Evolutionary conservation across 2,113 vertebrate species (phyloP), one percentile per base, ranked within the genome.

Genomic region (Himantopus leucocephalus): DNA sequence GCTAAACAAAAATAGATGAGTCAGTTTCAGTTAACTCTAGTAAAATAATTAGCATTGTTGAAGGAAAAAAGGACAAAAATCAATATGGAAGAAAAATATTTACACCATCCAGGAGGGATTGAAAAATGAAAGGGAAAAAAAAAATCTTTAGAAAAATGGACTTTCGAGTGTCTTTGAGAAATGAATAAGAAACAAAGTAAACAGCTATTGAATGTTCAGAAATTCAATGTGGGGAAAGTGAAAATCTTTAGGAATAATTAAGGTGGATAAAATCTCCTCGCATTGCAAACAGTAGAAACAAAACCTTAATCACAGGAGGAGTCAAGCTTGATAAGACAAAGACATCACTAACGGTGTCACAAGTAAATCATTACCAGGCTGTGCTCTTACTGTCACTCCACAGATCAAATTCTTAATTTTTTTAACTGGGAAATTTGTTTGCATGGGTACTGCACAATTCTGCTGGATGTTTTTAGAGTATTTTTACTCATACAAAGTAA

Each of bases 211-310:
- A 83, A 79, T 80, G 82, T 59, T 97, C 37, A 87, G 85, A 96
- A 97, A 96, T 96, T 96, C 75, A 84, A 39, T 95, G 92, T 94
- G n/a, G 39, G 63, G 89, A 91, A 96, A 85, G 81, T 73, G 80
- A 80, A 96, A 97, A 84, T 97, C 95, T 97, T 94, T 96, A 94
- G 70, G 86, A 95, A 85, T 94, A 88, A 94, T 72, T 93, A 97
- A 75, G 64, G 9, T 87, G 94, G 47, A 83, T 75, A 90, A 96
- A 95, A 72, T 89, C 47, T 76, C 85, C 55, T 92, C 94, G 78
- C 68, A 48, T 63, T 92, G 27, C 87, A 86, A 94, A 79, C 80
- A 47, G 14, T 50, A 85, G 84, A 94, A 95, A 74, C 53, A 96
- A 91, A 95, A 84, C 52, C 39, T 81, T 95, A 93, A 94, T 95